These are phyloP conservation scores for Sabatieria punctata DNA, from an alignment of 2,888 invertebrate species.

Conservation along the genomic window DNA sequence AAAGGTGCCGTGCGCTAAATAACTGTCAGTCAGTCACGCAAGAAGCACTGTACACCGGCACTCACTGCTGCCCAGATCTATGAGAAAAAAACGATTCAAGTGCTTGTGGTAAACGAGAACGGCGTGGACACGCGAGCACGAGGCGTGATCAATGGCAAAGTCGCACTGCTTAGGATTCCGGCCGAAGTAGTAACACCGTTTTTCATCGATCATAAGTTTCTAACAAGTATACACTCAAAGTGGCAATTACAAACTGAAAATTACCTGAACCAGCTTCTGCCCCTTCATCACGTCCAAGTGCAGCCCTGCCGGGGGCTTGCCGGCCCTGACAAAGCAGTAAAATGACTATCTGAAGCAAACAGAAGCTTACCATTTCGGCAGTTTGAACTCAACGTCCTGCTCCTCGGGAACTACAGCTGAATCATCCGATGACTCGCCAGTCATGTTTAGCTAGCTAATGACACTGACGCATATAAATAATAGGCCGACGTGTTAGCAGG, in stretches of 20 bases:
- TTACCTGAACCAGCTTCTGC: slow-evolving; percentile 72
- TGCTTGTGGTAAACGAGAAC: slow-evolving; percentile 93
- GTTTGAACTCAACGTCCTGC: too few relatives aligned
- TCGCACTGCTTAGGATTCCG: slow-evolving; percentile 92
- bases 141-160: slow-evolving; percentile 94
- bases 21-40: neutral
- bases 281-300: slow-evolving; percentile 95
- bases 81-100: slow-evolving; percentile 77
- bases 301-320: slow-evolving; percentile 85
- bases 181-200: slow-evolving; percentile 93
- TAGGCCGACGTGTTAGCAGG: too few relatives aligned
- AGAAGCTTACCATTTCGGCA: too few relatives aligned
- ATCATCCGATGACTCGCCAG: too few relatives aligned
- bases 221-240: slow-evolving; percentile 30
- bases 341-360: neutral
- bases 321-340: slow-evolving; percentile 53
- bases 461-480: too few relatives aligned
- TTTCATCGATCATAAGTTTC: slow-evolving; percentile 98
- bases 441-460: too few relatives aligned
- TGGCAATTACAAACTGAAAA: neutral
- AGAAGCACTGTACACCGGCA: slow-evolving; percentile 24
- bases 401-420: too few relatives aligned
- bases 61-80: slow-evolving; percentile 95
- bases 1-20: slow-evolving; percentile 81
- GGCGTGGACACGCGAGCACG: slow-evolving; percentile 89